Base-by-base conservation (phyloP, 2,797 vertebrate genomes). In the Smutsia temminckii region DNA sequence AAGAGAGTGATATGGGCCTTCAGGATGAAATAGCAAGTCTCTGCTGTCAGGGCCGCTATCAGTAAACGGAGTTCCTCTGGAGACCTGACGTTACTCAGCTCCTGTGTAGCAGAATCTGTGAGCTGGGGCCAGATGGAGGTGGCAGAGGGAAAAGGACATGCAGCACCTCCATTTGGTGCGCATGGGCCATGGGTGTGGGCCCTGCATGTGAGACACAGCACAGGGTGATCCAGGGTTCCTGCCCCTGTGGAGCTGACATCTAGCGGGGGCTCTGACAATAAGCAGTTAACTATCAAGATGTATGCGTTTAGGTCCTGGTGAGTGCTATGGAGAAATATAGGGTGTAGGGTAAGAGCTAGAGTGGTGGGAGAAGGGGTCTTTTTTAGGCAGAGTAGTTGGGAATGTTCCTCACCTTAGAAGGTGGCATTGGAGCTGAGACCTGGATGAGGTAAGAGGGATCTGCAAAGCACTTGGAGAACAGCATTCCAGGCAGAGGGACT, bases 161-260 rank as follows among this genome's bases (percentile, higher is more conserved):
- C 16, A 32, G 3, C 5, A 53, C 11, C n/a, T 6, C 51, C 23
- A 4, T 32, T 4, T 46, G 27, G 40, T 69, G 29, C 25, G 3
- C 8, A 0, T 49, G 12, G 53, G 10, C 29, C 20, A 0, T 3
- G 2, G 0, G 2, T 40, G 27, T n/a, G 85, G 66, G 32, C 12
- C 80, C 77, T 2, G 51, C 37, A 46, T 20, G 20, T 46, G 49
- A 66, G 16, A 20, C 7, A 0, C 0, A 9, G 16, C 10, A 2
- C 4, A 18, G 9, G 34, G 32, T 64, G 40, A 9, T 0, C 2
- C 34, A 11, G 64, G 51, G 42, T 46, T 32, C 66, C 25, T 74
- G 37, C 7, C 13, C 6, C 2, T 4, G 0, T 2, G 17, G n/a
- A 25, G 55, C 16, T 42, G 42, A 46, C 17, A 11, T 63, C 74